These are phyloP conservation scores for Chloroceryle amazona DNA, from an alignment of 2,797 vertebrate species.

Conservation along the genomic window DNA sequence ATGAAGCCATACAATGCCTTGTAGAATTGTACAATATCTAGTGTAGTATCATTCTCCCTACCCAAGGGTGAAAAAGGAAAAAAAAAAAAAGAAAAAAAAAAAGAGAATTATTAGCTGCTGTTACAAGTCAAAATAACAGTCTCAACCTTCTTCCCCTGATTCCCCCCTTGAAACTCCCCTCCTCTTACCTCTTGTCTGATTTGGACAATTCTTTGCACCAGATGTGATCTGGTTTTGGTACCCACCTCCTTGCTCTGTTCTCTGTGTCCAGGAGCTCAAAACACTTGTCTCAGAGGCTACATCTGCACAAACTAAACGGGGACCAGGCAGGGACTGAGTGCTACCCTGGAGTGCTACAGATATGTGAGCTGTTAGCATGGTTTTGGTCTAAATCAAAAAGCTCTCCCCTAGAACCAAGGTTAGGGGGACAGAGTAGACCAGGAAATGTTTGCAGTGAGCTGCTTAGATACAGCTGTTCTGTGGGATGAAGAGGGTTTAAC, in stretches of 20 bases:
- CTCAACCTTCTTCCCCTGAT: neutral
- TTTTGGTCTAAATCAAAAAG: neutral
- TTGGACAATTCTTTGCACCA: neutral
- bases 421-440: neutral
- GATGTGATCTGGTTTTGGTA: neutral
- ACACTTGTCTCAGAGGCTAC: neutral
- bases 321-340: neutral
- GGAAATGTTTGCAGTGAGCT: neutral
- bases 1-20: neutral
- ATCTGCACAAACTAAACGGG: neutral
- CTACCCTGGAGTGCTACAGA: neutral
- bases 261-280: neutral
- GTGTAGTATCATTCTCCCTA: neutral
- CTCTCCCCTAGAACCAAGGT: neutral
- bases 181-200: neutral
- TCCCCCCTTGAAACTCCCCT: neutral
- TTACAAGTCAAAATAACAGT: neutral
- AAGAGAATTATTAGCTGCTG: neutral
- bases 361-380: neutral
- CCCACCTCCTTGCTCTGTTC: neutral
- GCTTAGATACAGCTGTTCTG: neutral
- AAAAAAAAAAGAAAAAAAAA: neutral
- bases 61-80: neutral
- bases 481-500: neutral
- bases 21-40: neutral